phyloP scores from a whole-genome alignment of 23 tunicate species.

The Ciona savignyi region DNA sequence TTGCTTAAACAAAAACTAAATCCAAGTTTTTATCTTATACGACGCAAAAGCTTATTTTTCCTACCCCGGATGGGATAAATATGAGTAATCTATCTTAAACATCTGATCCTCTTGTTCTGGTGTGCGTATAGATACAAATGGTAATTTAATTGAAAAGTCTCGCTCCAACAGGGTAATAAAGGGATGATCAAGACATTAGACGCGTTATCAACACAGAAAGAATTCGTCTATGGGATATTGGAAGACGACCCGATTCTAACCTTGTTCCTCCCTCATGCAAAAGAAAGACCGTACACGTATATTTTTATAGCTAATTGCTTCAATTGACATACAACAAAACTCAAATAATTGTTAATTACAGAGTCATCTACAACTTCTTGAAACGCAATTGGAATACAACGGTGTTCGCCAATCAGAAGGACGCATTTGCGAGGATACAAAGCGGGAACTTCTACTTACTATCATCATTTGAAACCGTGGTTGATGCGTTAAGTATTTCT shows the following conservation, averaged over 20 bases:
- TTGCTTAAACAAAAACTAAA: no score
- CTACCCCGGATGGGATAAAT: no score
- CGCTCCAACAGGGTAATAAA: slow-evolving; percentile 38
- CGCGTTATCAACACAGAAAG: slow-evolving; percentile 36
- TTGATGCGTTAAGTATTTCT: slow-evolving; percentile 38
- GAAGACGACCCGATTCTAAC: slow-evolving; percentile 32
- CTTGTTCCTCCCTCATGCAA: slow-evolving; percentile 43
- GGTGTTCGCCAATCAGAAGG: slow-evolving; percentile 23
- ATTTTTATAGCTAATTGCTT: neutral
- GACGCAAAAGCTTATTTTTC: no score
- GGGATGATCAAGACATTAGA: slow-evolving; percentile 56
- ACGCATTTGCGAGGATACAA: slow-evolving; percentile 24
- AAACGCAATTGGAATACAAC: slow-evolving; percentile 19
- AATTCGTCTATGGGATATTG: slow-evolving; percentile 52
- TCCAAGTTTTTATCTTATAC: no score
- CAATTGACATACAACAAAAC: no score
- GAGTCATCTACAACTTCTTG: slow-evolving; percentile 29
- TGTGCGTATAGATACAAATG: no score
- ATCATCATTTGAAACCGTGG: slow-evolving; percentile 35
- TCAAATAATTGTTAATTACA: no score
- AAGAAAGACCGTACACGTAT: slow-evolving; percentile 49
- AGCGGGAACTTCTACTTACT: slow-evolving; percentile 27
- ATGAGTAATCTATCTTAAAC: no score
- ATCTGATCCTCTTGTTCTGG: no score
- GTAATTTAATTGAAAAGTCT: no score